Evolutionary conservation across 1,140 invertebrate genomes (phyloP).

Genomic region (Colletes gigas): DNA sequence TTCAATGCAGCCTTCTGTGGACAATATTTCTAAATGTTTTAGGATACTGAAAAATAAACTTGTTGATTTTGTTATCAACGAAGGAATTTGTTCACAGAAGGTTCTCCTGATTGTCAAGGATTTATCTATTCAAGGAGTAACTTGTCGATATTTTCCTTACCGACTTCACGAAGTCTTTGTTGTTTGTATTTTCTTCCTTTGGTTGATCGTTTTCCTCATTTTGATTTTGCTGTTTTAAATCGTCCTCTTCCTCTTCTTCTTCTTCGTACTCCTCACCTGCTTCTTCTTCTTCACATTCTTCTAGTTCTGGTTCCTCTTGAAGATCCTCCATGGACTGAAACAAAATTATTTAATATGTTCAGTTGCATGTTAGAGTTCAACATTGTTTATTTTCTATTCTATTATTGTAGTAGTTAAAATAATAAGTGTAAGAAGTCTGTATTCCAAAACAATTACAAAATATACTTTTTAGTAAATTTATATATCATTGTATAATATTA

Average conservation of each 20-base stretch:
- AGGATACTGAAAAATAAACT: background rate
- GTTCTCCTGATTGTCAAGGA: constrained; percentile 1
- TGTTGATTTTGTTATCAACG: constrained; percentile 33
- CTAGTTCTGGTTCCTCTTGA: constrained; percentile 80
- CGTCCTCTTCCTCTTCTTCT: constrained; percentile 56
- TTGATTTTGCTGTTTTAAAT: constrained; percentile 9
- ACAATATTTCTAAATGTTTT: background rate
- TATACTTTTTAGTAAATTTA: no score
- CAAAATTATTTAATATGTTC: background rate
- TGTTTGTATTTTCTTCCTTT: constrained; percentile 26
- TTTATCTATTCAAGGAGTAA: constrained; percentile 46
- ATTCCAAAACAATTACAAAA: no score
- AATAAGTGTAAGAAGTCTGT: background rate
- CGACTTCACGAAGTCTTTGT: constrained; percentile 69
- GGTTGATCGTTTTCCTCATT: constrained; percentile 33
- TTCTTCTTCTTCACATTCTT: constrained; percentile 81
- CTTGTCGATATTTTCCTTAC: constrained; percentile 71
- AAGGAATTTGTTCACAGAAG: constrained; percentile 75
- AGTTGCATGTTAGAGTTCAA: background rate
- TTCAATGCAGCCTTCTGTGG: background rate
- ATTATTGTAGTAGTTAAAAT: background rate
- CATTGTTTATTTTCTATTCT: background rate
- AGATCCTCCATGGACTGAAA: constrained; percentile 79
- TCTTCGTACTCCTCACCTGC: constrained; percentile 73
- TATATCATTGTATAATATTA: background rate